A percentile compares a stretch with the other conserved stretches of the same genome.
These are phyloP conservation scores for Hoplodrina ambigua DNA, from an alignment of 2,888 invertebrate species.

Conservation along the genomic window DNA sequence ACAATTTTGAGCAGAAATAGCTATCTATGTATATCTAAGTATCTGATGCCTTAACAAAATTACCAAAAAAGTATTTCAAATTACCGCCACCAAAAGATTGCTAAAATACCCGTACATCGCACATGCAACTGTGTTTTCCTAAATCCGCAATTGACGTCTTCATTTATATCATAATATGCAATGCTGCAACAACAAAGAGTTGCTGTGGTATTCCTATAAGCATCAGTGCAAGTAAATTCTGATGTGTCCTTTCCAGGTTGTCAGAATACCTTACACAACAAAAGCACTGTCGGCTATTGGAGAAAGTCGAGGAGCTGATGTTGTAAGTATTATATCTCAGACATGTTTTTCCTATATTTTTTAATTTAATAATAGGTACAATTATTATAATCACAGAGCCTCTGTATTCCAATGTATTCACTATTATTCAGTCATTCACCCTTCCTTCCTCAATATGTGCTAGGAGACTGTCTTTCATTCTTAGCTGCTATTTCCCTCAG, in stretches of 20 bases:
- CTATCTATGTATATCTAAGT: no score
- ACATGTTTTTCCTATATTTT: background rate
- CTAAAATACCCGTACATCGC: no score
- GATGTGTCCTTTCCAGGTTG: conserved; percentile 89
- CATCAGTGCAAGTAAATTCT: background rate
- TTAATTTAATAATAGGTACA: background rate
- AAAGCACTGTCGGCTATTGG: conserved; percentile 93
- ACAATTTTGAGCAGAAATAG: no score
- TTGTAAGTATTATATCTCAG: conserved; percentile 87
- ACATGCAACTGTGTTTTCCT: no score
- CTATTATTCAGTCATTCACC: background rate
- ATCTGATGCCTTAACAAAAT: no score
- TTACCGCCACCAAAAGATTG: no score
- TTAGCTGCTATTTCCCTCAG: background rate
- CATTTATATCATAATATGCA: no score
- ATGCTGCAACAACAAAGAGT: no score
- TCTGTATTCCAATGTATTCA: background rate
- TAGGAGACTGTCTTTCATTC: background rate
- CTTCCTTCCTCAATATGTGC: background rate
- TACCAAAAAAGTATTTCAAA: no score
- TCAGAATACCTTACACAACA: conserved; percentile 93
- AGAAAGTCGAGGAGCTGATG: conserved; percentile 94
- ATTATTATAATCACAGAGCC: background rate
- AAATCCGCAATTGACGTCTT: no score
- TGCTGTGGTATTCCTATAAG: no score